Evolutionary conservation across 2,113 vertebrate species (phyloP).

Genomic region (Tragelaphus strepsiceros): DNA sequence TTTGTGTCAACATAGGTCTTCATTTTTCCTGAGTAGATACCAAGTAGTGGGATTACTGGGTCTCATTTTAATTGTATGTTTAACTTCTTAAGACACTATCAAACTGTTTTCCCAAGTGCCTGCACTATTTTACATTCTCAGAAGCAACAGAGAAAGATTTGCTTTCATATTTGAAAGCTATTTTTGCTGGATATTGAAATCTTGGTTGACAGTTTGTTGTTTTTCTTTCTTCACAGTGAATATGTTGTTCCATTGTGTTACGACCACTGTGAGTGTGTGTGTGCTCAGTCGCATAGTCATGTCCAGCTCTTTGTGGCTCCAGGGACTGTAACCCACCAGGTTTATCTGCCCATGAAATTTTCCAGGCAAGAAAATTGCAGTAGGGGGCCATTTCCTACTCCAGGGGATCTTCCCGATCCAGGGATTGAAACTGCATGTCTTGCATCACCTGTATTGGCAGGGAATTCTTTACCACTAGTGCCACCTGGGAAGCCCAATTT

Average conservation of each 20-base stretch:
- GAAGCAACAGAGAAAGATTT: background rate
- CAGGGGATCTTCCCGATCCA: background rate
- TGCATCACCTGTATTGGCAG: background rate
- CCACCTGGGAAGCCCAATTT: background rate
- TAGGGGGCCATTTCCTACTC: background rate
- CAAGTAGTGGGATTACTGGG: background rate
- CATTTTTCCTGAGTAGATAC: background rate
- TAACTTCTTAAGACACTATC: background rate
- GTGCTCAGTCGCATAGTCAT: background rate
- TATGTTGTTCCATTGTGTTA: background rate
- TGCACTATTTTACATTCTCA: background rate
- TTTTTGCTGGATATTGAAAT: background rate
- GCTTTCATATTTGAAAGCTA: background rate
- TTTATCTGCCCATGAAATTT: background rate
- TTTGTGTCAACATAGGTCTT: background rate
- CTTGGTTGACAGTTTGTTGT: background rate
- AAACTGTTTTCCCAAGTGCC: background rate
- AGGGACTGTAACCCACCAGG: background rate
- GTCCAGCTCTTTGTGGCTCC: background rate
- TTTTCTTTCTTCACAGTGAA: slow-evolving; percentile 3
- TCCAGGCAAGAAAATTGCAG: background rate
- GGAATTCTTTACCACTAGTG: background rate
- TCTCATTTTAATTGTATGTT: background rate
- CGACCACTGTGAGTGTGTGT: background rate
- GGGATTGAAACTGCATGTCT: background rate